Evolutionary conservation across 2,797 vertebrate genomes (phyloP).

Genomic region (Corythornis leucogaster): DNA sequence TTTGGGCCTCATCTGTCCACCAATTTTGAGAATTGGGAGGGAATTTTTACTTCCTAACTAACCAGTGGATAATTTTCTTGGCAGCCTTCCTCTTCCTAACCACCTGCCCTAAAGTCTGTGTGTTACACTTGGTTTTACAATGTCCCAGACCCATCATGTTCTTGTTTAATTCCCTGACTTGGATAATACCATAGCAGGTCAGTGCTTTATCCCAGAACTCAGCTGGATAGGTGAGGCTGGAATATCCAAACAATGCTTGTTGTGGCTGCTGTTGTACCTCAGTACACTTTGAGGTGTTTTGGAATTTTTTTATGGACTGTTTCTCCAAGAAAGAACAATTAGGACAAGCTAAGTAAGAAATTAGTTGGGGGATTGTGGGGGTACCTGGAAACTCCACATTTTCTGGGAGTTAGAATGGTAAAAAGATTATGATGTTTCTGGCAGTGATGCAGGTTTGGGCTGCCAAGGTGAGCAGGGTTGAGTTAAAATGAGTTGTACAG

Average conservation of each 20-base stretch:
- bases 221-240: not conserved
- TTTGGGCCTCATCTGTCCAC: not conserved
- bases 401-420: not conserved
- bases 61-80: not conserved
- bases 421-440: not conserved
- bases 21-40: not conserved
- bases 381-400: not conserved
- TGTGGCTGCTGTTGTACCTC: not conserved
- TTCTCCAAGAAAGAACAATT: not conserved
- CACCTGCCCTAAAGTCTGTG: not conserved
- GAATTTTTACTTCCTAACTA: constrained; percentile 2
- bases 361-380: not conserved
- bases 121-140: not conserved
- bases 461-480: not conserved
- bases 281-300: not conserved
- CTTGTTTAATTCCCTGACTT: not conserved
- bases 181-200: not conserved
- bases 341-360: not conserved
- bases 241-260: not conserved
- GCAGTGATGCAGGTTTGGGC: accelerated
- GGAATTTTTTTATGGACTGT: not conserved
- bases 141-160: not conserved
- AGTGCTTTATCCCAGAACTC: not conserved
- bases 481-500: not conserved
- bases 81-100: not conserved